These are phyloP conservation scores for Endotricha flammealis DNA, from an alignment of 2,888 invertebrate genomes.

Conservation along the genomic window DNA sequence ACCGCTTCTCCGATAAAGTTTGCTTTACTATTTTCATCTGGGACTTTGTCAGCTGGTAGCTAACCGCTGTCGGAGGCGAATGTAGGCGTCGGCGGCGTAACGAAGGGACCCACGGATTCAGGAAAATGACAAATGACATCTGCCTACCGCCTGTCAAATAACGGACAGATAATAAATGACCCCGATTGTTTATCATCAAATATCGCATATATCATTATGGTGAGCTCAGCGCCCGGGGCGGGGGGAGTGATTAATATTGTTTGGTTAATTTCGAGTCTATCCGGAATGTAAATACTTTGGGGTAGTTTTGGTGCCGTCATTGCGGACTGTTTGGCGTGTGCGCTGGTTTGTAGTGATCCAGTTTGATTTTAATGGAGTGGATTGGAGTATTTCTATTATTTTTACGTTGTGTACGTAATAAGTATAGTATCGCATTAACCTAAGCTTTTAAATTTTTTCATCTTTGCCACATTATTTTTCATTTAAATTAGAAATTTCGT, in stretches of 20 bases:
- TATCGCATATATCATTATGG: slow-evolving; percentile 78
- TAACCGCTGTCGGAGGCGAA: slow-evolving; percentile 73
- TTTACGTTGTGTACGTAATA: no score
- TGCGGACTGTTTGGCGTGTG: slow-evolving; percentile 54
- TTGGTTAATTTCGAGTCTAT: slow-evolving; percentile 70
- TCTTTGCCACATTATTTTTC: no score
- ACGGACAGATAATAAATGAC: slow-evolving; percentile 82
- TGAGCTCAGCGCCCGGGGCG: slow-evolving; percentile 63
- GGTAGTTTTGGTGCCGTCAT: slow-evolving; percentile 62
- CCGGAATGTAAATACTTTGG: slow-evolving; percentile 67
- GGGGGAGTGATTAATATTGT: slow-evolving; percentile 73
- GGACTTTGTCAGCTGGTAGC: slow-evolving; percentile 62
- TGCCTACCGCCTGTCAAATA: slow-evolving; percentile 83
- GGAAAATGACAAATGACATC: slow-evolving; percentile 83
- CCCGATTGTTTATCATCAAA: slow-evolving; percentile 81
- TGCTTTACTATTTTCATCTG: slow-evolving; percentile 19
- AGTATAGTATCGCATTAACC: no score
- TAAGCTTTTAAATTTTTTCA: no score
- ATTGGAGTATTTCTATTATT: no score
- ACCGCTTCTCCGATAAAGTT: slow-evolving; percentile 26
- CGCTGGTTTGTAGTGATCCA: slow-evolving; percentile 34
- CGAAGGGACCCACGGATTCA: slow-evolving; percentile 77
- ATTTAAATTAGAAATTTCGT: no score
- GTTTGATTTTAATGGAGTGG: slow-evolving; percentile 31
- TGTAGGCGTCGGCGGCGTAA: slow-evolving; percentile 65